Conservation (phyloP, 2,797 vertebrate species). For the Novumbra hubbsi region DNA sequence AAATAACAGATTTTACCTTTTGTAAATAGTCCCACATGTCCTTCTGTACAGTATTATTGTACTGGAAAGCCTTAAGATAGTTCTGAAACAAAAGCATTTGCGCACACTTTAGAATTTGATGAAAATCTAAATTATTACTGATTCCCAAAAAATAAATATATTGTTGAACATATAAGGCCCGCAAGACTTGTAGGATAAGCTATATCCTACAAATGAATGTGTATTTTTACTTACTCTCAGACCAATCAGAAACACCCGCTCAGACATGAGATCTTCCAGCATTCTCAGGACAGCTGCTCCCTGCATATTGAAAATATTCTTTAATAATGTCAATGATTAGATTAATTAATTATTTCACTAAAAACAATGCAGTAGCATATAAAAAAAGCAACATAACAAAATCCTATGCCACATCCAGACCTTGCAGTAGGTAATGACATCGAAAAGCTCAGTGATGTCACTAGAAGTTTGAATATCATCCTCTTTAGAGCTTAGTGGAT, state of each 20-base stretch:
- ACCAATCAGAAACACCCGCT: constrained; percentile 52
- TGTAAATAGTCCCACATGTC: constrained; percentile 66
- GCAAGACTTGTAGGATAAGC: background rate
- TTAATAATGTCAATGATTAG: background rate
- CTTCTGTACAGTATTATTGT: constrained; percentile 39
- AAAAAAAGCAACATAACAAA: too few relatives aligned
- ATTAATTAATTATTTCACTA: too few relatives aligned
- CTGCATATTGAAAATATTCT: constrained; percentile 50
- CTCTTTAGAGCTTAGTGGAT: constrained; percentile 54
- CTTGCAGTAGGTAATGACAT: constrained; percentile 71
- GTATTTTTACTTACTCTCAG: constrained; percentile 61
- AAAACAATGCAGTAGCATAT: too few relatives aligned
- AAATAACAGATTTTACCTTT: constrained; percentile 46
- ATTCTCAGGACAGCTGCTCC: constrained; percentile 75
- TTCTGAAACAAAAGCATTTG: constrained; percentile 37
- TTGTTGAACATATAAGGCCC: background rate
- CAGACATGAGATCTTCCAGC: constrained; percentile 55
- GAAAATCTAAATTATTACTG: background rate
- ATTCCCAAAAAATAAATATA: background rate
- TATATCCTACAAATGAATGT: background rate
- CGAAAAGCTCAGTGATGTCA: constrained; percentile 61
- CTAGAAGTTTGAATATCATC: constrained; percentile 35
- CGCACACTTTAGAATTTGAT: background rate
- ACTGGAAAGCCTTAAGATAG: constrained; percentile 56
- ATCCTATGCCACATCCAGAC: constrained; percentile 39